Conservation (phyloP, 2,113 vertebrate genomes). For the Chaenogobius annularis region DNA sequence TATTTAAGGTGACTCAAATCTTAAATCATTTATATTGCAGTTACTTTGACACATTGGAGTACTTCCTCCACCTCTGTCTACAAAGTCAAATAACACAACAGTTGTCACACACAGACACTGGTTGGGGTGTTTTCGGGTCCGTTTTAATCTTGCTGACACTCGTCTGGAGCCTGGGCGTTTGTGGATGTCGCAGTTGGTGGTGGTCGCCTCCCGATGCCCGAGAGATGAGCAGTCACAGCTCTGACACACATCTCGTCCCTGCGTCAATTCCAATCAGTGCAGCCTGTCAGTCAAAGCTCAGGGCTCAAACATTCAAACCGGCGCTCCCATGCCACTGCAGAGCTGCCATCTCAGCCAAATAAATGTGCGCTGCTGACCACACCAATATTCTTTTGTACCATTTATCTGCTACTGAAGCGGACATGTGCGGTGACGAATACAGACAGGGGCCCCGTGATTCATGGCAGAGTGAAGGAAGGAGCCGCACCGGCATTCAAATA, state of each 20-base stretch:
- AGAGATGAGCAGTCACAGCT: constrained; percentile 78
- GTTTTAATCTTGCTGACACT: constrained; percentile 70
- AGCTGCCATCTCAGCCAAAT: constrained; percentile 58
- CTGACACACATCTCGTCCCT: constrained; percentile 75
- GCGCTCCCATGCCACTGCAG: constrained; percentile 40
- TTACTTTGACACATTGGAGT: neutral
- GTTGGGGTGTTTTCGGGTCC: constrained; percentile 39
- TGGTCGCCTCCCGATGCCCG: constrained; percentile 60
- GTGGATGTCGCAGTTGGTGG: constrained; percentile 46
- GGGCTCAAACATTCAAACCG: constrained; percentile 35
- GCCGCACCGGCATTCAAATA: constrained; percentile 14
- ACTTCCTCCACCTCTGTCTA: neutral
- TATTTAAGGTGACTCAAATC: neutral
- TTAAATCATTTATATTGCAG: neutral
- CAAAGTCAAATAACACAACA: neutral
- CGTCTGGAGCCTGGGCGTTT: constrained; percentile 42
- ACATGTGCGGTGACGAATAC: constrained; percentile 24
- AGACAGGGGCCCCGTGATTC: constrained; percentile 24
- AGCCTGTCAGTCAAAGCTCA: constrained; percentile 62
- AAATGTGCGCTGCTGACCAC: constrained; percentile 50
- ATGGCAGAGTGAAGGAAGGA: neutral
- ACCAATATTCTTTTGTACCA: constrained; percentile 39
- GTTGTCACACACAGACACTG: constrained; percentile 20
- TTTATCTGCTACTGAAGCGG: constrained; percentile 25
- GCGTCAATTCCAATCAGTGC: constrained; percentile 79